Evolutionary conservation across 2,797 vertebrate species (phyloP), one percentile per base, ranked within the genome.

Genomic region (Sebastes trivittatus): DNA sequence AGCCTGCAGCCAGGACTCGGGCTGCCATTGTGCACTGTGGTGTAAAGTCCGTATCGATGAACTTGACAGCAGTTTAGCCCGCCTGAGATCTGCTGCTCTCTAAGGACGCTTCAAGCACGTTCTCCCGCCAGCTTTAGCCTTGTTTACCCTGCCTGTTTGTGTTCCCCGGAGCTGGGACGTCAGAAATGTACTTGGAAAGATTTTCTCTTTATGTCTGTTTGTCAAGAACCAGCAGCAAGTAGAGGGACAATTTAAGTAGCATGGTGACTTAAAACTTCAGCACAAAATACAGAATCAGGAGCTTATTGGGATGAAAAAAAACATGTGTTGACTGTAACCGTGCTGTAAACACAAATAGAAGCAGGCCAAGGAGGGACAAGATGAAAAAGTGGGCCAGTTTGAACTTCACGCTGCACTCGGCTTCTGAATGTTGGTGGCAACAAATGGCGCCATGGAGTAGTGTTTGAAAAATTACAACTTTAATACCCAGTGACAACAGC

Each of bases 31-130:
- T 93, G 92, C 92, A 87, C 75, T 88, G 86, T 91, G 86, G 60
- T 89, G 89, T 89, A 84, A 93, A 92, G 90, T 83, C 60, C 7
- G 34, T 91, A 94, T 93, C 75, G 88, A 94, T 90, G 87, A 89
- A 92, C 81, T 81, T 93, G 94, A 94, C 94, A 95, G 91, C 91
- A 92, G 88, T 94, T 94, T 94, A 94, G 91, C 81, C 83, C 62
- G 60, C 73, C 87, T 73, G 87, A 92, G 89, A 89, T 85, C 80
- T 54, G 89, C 82, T 71, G 83, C 77, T 89, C 92, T 90, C 84
- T 38, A 38, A 89, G 90, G 91, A 90, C 22, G 13, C 86, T 81
- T 88, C 78, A 82, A 73, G 84, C 82, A 64, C 42, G 11, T 83
- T 88, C 82, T 80, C 78, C 88, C 34, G 56, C 52, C 87, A 84